Evolutionary conservation across 2,113 vertebrate species (phyloP).

Genomic region (Probosciger aterrimus): DNA sequence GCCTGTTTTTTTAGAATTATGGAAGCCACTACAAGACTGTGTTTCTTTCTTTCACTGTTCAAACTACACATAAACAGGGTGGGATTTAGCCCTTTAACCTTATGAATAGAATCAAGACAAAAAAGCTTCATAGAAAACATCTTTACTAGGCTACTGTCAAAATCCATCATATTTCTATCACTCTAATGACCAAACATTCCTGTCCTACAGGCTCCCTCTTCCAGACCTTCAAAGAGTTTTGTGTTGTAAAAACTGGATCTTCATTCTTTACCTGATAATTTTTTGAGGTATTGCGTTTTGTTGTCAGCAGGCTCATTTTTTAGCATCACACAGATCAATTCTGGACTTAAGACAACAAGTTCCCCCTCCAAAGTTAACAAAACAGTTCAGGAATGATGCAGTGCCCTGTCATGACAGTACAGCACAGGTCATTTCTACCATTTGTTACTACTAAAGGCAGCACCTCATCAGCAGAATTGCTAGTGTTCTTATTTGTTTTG

Average conservation of each 20-base stretch:
- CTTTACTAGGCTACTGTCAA: not conserved
- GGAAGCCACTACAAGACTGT: not conserved
- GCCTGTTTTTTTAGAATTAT: not conserved
- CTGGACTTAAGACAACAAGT: not conserved
- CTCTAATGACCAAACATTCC: not conserved
- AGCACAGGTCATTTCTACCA: not conserved
- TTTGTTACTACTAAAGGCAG: conserved; percentile 6
- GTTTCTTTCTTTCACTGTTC: not conserved
- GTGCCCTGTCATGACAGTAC: not conserved
- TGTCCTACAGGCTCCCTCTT: not conserved
- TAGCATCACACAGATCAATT: not conserved
- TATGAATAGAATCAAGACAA: not conserved
- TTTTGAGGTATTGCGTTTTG: not conserved
- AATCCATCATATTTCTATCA: not conserved
- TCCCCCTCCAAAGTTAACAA: not conserved
- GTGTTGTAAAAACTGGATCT: not conserved
- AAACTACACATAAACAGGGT: not conserved
- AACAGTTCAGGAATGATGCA: conserved; percentile 18
- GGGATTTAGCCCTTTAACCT: not conserved
- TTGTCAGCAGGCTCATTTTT: not conserved
- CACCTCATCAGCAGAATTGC: not conserved
- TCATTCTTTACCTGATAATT: not conserved
- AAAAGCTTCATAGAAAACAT: not conserved
- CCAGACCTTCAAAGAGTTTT: not conserved
- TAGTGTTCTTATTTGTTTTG: not conserved